Evolutionary conservation across 2,888 invertebrate genomes (phyloP), one percentile per base, ranked within the genome.

Genomic region (Hyposoter didymator): DNA sequence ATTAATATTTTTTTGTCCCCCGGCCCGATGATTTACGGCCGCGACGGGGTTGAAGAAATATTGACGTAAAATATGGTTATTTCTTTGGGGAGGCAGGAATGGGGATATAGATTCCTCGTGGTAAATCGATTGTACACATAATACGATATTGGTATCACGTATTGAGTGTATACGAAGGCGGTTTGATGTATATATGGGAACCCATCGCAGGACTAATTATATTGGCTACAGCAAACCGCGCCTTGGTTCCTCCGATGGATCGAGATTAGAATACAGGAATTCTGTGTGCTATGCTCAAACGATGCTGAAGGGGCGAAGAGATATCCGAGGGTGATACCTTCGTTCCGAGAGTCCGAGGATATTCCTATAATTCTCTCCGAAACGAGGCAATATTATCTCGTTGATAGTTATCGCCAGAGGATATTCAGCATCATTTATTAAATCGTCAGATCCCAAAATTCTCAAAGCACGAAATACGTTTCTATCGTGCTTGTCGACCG

Each of bases 261-360:
- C 84, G 80, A 84, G 80, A 84, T 84, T 76, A 84, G 84, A 76
- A 76, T 84, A 84, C 76, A 47, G 64, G 70, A 80, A 80, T 76
- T 78, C 64, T 74, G 62, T 67, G 45, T 59, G 70, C n/a, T 45
- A 75, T 64, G 19, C 49, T 59, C 49, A 43, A 66, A 66, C 84
- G 72, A 76, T 35, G 47, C 64, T 28, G 49, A 55, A 59, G 55
- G 66, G 84, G n/a, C n/a, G 66, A 72, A 59, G 55, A 35, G 55
- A 35, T 35, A 7, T 76, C 12, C 62, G 70, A 75, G 67, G 55
- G 28, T 75, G n/a, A n/a, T 79, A 67, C 47, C 47, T 28, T 43
- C 39, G 52, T 35, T 47, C 14, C 35, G 12, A 67, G 52, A 19
- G 59, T 55, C 47, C 43, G 55, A 45, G 35, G 32, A 17, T 76